Evolutionary conservation across 35 echinoderm and acorn worm genomes (phyloP).

Genomic region (Lytechinus pictus): DNA sequence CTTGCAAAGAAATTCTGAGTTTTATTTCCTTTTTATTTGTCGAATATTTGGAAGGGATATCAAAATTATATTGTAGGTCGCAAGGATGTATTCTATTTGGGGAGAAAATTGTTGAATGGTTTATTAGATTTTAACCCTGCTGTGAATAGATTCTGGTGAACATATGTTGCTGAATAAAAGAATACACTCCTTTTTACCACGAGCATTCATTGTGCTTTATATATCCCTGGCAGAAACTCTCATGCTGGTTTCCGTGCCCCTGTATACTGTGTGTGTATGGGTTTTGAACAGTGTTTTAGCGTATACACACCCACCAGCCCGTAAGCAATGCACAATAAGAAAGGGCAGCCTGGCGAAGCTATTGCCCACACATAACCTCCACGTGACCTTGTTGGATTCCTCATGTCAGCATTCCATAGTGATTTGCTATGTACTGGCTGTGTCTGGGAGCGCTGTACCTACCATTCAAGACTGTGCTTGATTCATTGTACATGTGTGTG

Average conservation of each 20-base stretch:
- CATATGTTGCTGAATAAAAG: conserved; percentile 32
- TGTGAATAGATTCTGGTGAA: background rate
- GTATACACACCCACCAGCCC: background rate
- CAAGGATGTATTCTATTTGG: background rate
- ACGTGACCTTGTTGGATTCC: conserved; percentile 38
- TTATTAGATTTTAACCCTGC: background rate
- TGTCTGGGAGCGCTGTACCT: background rate
- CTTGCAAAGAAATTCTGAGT: background rate
- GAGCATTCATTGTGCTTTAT: background rate
- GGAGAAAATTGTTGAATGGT: background rate
- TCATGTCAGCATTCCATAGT: conserved; percentile 51
- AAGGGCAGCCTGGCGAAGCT: conserved; percentile 50
- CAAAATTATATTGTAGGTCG: background rate
- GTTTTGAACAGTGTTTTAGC: background rate
- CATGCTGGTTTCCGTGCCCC: conserved; percentile 27
- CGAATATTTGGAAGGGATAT: background rate
- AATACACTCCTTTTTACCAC: background rate
- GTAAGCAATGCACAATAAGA: background rate
- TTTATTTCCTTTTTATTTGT: background rate
- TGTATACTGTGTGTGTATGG: background rate
- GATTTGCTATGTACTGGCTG: conserved; percentile 7
- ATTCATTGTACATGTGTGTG: background rate
- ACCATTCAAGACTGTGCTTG: background rate
- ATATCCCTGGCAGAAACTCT: background rate
- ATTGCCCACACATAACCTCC: conserved; percentile 57